Percentiles rank a stretch among this genome's conserved stretches.
Evolutionary conservation across 2,797 vertebrate genomes (phyloP).

Genomic region (Ciconia nigra): DNA sequence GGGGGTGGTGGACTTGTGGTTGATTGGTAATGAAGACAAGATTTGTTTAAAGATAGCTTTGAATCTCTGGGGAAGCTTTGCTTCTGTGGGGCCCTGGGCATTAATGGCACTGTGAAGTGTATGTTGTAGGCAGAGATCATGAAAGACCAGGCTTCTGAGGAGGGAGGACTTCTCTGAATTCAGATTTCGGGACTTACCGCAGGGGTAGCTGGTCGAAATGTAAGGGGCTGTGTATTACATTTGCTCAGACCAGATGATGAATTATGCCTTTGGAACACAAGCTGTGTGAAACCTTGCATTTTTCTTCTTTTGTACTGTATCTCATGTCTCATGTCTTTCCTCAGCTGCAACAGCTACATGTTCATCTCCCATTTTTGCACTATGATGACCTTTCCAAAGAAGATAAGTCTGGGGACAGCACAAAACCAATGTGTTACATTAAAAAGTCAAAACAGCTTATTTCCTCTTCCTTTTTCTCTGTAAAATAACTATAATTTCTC

Average conservation of each 20-base stretch:
- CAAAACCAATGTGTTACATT: neutral
- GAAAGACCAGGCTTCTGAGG: neutral
- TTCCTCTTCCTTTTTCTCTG: neutral
- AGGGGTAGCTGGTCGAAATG: fast-evolving
- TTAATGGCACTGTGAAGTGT: neutral
- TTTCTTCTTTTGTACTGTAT: neutral
- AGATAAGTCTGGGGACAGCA: neutral
- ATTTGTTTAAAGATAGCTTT: neutral
- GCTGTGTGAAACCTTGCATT: neutral
- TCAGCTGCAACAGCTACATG: neutral
- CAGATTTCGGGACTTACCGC: neutral
- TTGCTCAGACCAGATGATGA: neutral
- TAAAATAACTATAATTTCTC: neutral
- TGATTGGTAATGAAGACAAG: neutral
- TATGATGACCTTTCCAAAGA: neutral
- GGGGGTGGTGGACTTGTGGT: neutral
- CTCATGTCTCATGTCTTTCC: neutral
- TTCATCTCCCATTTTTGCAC: neutral
- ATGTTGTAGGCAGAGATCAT: neutral
- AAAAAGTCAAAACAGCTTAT: neutral
- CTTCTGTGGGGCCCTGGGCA: neutral
- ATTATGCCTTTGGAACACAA: neutral
- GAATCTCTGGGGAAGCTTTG: neutral
- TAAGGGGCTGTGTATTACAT: neutral
- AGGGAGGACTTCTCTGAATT: neutral